Evolutionary conservation across 2,888 invertebrate species (phyloP), one percentile per base, ranked within the genome.

Genomic region (Stenurella melanura): DNA sequence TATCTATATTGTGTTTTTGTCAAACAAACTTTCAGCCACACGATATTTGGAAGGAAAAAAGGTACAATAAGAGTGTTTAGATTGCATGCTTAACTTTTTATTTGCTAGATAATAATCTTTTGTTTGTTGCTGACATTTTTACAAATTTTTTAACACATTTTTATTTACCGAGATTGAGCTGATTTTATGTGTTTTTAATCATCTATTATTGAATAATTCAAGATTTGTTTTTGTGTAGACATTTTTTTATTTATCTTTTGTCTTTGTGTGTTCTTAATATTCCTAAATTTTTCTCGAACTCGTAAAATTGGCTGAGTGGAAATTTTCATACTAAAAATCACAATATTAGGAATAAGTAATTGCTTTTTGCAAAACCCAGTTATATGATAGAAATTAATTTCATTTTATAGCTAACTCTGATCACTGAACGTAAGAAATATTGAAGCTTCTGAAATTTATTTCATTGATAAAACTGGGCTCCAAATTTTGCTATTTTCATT

Each of bases 1-100:
- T 83, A 82, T 78, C 77, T 70, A 78, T 69, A 61, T 42, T 21
- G 75, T 72, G 73, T 81, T 80, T 81, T 75, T 66, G 54, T 80
- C 73, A 63, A 76, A 30, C 68, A 64, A 63, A 26, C 21, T 57
- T 58, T 60, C 70, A 70, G 67, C 50, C 42, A 50, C 50, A 42
- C 60, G 50, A 60, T 72, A 70, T 61, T 17, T 63, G 42, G 38
- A 42, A 70, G 70, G 70, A 60, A 17, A 58, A 66, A 78, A 80
- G 80, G 80, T 80, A 80, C 69, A 75, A 72, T 66, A 56, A 68
- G 54, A 54, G 70, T 61, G 76, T 79, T 38, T 30, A 19, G 18
- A 69, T 21, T 77, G 80, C 80, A 80, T 80, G 80, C 76, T 74
- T 75, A 77, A 74, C 56, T 67, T 76, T 77, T 72, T 60, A 70